A percentile compares a stretch with the other conserved stretches of the same genome.
Evolutionary conservation across 2,797 vertebrate species (phyloP).

Genomic region (Prunella strophiata): DNA sequence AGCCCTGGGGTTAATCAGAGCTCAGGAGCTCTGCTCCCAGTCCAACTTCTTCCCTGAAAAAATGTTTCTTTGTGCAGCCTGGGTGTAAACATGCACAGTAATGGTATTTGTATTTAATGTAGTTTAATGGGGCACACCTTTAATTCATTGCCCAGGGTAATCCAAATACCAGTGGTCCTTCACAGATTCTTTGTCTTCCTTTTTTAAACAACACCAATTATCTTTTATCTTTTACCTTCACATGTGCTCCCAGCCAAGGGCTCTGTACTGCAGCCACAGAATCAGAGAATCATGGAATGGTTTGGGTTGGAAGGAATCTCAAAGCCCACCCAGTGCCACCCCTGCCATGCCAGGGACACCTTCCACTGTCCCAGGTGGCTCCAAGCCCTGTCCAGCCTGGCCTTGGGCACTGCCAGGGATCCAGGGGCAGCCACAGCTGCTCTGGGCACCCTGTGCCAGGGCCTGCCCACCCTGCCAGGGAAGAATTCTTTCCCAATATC

Average conservation of each 20-base stretch:
- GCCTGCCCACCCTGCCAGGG: rapidly evolving
- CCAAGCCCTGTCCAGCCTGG: rapidly evolving
- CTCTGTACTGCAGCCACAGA: conserved; percentile 10
- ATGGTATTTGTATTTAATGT: conserved; percentile 47
- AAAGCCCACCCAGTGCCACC: rapidly evolving
- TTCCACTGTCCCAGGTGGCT: rapidly evolving
- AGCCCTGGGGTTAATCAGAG: conserved; percentile 74
- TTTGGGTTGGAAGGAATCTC: not conserved
- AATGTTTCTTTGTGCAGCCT: conserved; percentile 60
- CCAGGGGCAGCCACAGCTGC: not conserved
- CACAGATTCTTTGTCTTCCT: not conserved
- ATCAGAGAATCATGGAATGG: not conserved
- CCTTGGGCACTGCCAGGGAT: not conserved
- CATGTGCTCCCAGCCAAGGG: not conserved
- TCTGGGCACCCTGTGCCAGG: not conserved
- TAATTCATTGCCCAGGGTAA: conserved; percentile 49
- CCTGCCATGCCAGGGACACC: not conserved
- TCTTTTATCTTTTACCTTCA: not conserved
- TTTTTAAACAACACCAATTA: not conserved
- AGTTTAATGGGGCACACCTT: conserved; percentile 50
- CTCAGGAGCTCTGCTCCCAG: conserved; percentile 45
- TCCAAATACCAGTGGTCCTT: conserved; percentile 44
- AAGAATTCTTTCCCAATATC: not conserved
- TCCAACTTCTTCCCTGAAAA: conserved; percentile 63
- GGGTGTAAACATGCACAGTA: conserved; percentile 66